Conservation (phyloP, 2,113 vertebrate genomes). For the Nerophis ophidion region DNA sequence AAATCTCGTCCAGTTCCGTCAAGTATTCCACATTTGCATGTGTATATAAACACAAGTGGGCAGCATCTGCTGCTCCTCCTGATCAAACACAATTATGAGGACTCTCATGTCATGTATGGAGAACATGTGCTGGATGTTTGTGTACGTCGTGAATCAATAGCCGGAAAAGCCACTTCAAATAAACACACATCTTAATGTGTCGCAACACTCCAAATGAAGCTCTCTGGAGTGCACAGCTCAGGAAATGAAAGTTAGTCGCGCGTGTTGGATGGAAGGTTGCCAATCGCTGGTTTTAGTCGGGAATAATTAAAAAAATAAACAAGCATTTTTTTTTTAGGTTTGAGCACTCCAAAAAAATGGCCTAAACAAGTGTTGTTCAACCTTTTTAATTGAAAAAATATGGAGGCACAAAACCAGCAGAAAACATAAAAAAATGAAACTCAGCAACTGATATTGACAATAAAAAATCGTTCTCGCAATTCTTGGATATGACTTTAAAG, state of each 20-base stretch:
- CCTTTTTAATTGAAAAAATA: no score
- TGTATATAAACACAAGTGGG: conserved; percentile 13
- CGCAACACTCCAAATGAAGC: conserved; percentile 1
- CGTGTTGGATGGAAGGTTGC: neutral
- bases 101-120: conserved; percentile 44
- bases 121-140: conserved; percentile 29
- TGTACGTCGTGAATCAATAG: conserved; percentile 26
- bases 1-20: neutral
- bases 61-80: conserved; percentile 31
- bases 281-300: neutral
- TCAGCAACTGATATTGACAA: no score
- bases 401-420: no score
- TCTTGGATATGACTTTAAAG: no score
- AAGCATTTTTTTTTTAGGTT: neutral
- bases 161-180: conserved; percentile 5
- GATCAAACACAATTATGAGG: conserved; percentile 66
- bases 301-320: no score
- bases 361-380: no score
- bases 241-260: conserved; percentile 1
- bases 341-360: neutral
- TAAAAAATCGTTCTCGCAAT: no score
- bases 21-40: neutral
- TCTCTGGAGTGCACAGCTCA: conserved; percentile 3
- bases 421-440: no score
- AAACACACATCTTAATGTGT: conserved; percentile 22